These are phyloP conservation scores for Ascidia mentula DNA, from an alignment of 23 tunicate genomes.

Conservation along the genomic window DNA sequence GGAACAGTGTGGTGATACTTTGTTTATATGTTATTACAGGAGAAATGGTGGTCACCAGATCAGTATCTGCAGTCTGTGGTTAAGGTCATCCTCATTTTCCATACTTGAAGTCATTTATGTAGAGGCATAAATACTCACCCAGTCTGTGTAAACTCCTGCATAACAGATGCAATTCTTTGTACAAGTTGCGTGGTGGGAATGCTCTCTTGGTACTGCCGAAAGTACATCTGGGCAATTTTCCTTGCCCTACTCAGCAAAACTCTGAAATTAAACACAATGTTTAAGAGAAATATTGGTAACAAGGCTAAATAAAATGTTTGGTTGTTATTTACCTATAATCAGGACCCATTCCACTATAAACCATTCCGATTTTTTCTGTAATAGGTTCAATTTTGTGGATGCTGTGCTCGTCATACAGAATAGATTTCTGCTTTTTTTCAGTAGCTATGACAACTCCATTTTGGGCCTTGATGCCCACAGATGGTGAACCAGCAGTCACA, in stretches of 20 bases:
- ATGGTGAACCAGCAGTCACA: conserved; percentile 96
- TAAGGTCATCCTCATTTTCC: too few relatives aligned
- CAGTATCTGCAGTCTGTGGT: too few relatives aligned
- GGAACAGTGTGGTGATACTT: too few relatives aligned
- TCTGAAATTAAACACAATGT: conserved; percentile 15
- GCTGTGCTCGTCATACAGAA: conserved; percentile 91
- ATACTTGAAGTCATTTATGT: too few relatives aligned
- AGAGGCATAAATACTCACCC: conserved; percentile 71
- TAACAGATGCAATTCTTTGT: conserved; percentile 93
- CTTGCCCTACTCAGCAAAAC: conserved; percentile 85
- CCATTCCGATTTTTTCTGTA: conserved; percentile 93
- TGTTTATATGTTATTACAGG: too few relatives aligned
- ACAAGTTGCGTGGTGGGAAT: conserved; percentile 95
- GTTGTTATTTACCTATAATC: conserved; percentile 97
- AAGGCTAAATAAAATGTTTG: too few relatives aligned
- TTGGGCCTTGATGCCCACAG: conserved; percentile 97
- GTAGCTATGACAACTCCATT: conserved; percentile 99
- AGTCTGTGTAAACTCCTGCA: conserved; percentile 96
- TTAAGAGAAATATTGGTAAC: background rate
- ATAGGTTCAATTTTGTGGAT: conserved; percentile 94
- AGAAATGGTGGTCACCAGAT: too few relatives aligned
- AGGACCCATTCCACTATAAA: conserved; percentile 99
- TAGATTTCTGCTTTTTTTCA: conserved; percentile 97
- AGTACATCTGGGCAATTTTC: conserved; percentile 82
- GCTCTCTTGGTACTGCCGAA: conserved; percentile 72